Percentiles rank a stretch among this genome's conserved stretches.
phyloP scores from a whole-genome alignment of 2,797 vertebrate species.

The Sebastes reedi region DNA sequence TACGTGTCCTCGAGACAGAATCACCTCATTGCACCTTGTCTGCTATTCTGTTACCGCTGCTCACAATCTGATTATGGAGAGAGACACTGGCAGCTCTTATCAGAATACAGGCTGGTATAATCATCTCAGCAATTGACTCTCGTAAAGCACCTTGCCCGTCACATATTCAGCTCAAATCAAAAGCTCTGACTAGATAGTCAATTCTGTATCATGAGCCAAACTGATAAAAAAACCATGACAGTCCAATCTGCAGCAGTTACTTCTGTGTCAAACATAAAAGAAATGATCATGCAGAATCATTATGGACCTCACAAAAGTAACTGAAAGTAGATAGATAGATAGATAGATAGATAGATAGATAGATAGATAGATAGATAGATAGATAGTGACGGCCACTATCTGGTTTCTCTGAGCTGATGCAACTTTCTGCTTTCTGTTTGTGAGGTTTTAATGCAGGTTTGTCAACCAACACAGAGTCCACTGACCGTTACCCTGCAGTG shows the following conservation, averaged over 20 bases:
- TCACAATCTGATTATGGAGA: conserved; percentile 27
- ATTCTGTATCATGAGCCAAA: neutral
- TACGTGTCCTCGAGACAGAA: neutral
- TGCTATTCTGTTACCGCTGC: conserved; percentile 12
- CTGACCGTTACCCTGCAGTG: neutral
- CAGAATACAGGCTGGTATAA: conserved; percentile 14
- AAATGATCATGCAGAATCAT: neutral
- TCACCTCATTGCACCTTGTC: conserved; percentile 32
- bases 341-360: too few species aligned
- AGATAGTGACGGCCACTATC: too few species aligned
- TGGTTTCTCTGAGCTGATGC: too few species aligned
- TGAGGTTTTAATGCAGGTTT: neutral
- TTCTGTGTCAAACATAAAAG: neutral
- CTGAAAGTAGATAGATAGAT: too few species aligned
- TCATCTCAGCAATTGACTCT: conserved; percentile 8
- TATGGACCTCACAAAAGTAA: neutral
- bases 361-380: too few species aligned
- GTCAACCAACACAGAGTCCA: neutral
- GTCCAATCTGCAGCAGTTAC: neutral
- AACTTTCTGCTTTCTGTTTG: neutral
- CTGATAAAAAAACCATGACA: neutral
- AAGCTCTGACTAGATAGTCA: neutral
- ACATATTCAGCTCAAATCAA: neutral
- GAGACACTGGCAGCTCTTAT: conserved; percentile 25
- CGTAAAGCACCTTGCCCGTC: conserved; percentile 12